Evolutionary conservation across 2,888 invertebrate genomes (phyloP), one percentile per base, ranked within the genome.

Genomic region (Vanessa cardui): DNA sequence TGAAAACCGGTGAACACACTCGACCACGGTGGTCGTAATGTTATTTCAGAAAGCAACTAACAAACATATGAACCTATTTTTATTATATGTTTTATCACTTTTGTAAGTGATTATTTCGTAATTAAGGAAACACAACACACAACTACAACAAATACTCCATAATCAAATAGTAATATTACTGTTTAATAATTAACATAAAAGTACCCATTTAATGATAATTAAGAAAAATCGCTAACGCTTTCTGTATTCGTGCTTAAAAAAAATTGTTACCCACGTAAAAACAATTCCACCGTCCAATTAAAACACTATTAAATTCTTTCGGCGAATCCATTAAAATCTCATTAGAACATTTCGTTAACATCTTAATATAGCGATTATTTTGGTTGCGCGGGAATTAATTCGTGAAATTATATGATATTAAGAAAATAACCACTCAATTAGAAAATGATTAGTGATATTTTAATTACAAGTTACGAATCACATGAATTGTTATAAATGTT

Each of bases 281-380:
- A 54, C 54, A 54, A 54, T 54, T 64, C 60, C 31, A 15, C 44
- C 46, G 70, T 58, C 56, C 68, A 74, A 74, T 70, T 72, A 67
- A 62, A 68, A 71, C 52, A 58, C 70, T 66, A 68, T 77, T 73
- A 76, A 70, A 72, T 66, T 65, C 72, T 66, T 61, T 71, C 65
- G 69, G 70, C 65, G 65, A 66, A 68, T 68, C 74, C 74, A 77
- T 78, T 78, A 78, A 73, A 78, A 69, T 62, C 72, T 72, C 74
- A 73, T 78, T 75, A 76, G 72, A 65, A 56, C 58, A 62, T 67
- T 72, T 66, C 69, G 71, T 70, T 73, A 67, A 75, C 76, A 72
- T 77, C 76, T 77, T 73, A 72, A 73, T 76, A 71, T 61, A 69
- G 61, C 47, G 62, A 70, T 72, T 74, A 71, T 73, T 72, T 70